phyloP scores from a whole-genome alignment of 2,888 invertebrate genomes.

The Criorhina ranunculi region DNA sequence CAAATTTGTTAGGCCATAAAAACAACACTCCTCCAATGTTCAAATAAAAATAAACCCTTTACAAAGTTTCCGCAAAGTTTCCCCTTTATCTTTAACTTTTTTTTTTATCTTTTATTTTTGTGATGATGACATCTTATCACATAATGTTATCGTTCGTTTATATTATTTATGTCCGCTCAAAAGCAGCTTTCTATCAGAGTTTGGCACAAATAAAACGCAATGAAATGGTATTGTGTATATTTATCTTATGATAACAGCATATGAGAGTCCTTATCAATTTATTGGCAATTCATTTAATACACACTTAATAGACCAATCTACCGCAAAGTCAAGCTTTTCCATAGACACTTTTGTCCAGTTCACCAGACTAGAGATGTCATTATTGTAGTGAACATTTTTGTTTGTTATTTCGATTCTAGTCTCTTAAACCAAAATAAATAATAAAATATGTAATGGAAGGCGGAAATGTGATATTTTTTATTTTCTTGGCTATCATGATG shows the following conservation, averaged over 20 bases:
- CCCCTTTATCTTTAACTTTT: conserved; percentile 3
- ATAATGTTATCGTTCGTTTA: conserved; percentile 36
- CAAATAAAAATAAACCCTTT: conserved; percentile 2
- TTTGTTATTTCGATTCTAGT: background rate
- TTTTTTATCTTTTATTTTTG: conserved; percentile 12
- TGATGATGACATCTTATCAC: conserved; percentile 31
- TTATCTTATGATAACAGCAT: conserved; percentile 50
- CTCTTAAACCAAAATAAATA: background rate
- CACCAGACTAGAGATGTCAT: conserved; percentile 9
- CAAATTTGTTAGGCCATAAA: background rate
- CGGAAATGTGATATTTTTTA: conserved; percentile 22
- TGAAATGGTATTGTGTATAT: background rate
- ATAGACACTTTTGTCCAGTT: conserved; percentile 14
- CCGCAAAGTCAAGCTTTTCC: conserved; percentile 4
- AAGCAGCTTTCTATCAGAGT: conserved; percentile 14
- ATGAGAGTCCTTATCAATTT: conserved; percentile 52
- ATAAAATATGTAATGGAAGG: conserved; percentile 50
- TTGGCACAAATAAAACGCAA: conserved; percentile 6
- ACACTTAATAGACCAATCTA: conserved; percentile 24
- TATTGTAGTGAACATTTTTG: background rate
- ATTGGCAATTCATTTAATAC: conserved; percentile 39
- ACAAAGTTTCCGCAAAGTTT: conserved; percentile 3
- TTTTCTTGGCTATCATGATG: conserved; percentile 30
- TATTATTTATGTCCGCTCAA: conserved; percentile 24
- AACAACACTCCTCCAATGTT: background rate